Base-by-base conservation (phyloP, 2,888 invertebrate genomes). In the Brachyopa scutellaris region DNA sequence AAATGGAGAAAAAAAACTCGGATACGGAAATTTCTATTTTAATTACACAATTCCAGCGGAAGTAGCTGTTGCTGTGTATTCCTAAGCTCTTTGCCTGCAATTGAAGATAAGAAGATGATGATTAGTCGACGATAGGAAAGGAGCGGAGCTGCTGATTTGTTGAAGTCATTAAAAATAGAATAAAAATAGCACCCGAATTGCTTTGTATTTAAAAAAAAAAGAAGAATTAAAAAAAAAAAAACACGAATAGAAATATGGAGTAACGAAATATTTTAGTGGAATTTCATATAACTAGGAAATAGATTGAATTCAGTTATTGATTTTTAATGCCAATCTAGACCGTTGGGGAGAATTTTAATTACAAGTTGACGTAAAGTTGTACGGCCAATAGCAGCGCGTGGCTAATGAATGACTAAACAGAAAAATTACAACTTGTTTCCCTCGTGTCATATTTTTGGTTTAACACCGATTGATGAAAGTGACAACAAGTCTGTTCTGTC, bases 1-100 rank as follows among this genome's bases (percentile, higher is more conserved):
- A 26, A 51, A 53, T 42, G 11, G 45, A 40, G 29, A 69, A 38
- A 26, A n/a, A 53, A 51, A 57, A 64, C 31, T 38, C 49, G 33
- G 29, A 21, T 64, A 57, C 66, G 79, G 73, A 74, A 67, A 67
- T 73, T 74, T 55, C 67, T 62, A 67, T 79, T 79, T 79, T 79
- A 79, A 79, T 79, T 74, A 79, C 55, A 79, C 40, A 69, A 55
- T 76, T 69, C 53, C 23, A 49, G 21, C 67, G 79, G 79, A 74
- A 57, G 49, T 74, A 42, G 74, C 59, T 74, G 74, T 69, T 79
- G 73, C 57, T 79, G 36, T n/a, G 23, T 38, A 31, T 45, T 53
- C 19, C 51, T 59, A 51, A 17, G 15, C 21, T 66, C 23, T 19
- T 51, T 64, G 78, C 59, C 61, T 79, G 79, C 74, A 49, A 40